Evolutionary conservation across 30 jellyfish, hydroid and myxozoan genomes (phyloP).

Genomic region (Turritopsis rubra): DNA sequence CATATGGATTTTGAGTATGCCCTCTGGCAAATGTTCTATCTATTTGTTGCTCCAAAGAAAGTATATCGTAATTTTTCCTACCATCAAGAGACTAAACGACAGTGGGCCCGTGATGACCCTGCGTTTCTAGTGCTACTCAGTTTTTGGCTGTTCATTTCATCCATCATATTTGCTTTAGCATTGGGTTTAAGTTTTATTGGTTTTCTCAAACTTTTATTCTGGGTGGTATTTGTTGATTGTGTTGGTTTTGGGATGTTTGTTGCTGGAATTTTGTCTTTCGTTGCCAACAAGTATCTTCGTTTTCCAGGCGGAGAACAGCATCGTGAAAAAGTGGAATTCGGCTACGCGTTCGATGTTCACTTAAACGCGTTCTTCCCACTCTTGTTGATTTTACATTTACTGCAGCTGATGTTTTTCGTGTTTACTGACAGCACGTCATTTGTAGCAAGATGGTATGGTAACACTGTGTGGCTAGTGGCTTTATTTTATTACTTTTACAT

Average conservation of each 20-base stretch:
- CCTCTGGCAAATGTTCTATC: conserved; percentile 91
- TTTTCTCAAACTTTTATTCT: conserved; percentile 60
- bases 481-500: conserved; percentile 77
- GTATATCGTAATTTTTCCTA: conserved; percentile 49
- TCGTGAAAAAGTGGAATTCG: conserved; percentile 83
- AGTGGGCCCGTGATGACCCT: conserved; percentile 99
- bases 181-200: conserved; percentile 67
- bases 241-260: conserved; percentile 86
- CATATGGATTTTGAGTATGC: conserved; percentile 99
- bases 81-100: conserved; percentile 88
- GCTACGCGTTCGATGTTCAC: conserved; percentile 93
- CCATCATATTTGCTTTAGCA: conserved; percentile 70
- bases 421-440: conserved; percentile 56
- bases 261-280: conserved; percentile 81
- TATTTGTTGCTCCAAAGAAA: conserved; percentile 84
- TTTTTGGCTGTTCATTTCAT: conserved; percentile 82
- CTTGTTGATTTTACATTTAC: conserved; percentile 69
- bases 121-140: conserved; percentile 94
- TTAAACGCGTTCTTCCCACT: conserved; percentile 92
- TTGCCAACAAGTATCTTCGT: conserved; percentile 78
- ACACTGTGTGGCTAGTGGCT: conserved; percentile 88
- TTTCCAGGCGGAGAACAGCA: conserved; percentile 72
- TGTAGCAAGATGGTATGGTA: conserved; percentile 80
- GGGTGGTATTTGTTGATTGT: conserved; percentile 93
- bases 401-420: conserved; percentile 59